Base-by-base conservation (phyloP, 1,140 invertebrate genomes). In the Aleiodes sp. region DNA sequence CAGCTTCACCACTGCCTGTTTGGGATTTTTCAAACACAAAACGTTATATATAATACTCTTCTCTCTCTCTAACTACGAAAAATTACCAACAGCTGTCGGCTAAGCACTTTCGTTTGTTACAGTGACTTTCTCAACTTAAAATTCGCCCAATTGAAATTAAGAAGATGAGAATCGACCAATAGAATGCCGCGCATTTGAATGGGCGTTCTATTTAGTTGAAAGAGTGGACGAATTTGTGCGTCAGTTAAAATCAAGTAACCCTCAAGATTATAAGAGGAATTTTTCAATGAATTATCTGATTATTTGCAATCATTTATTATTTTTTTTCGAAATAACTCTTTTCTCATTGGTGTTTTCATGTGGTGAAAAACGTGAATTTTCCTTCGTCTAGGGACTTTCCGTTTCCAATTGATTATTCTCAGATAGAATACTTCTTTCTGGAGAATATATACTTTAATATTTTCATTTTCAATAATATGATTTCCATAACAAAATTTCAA, bases 111-210 rank as follows among this genome's bases (percentile, higher is more conserved):
- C 39, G 21, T 52, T 46, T 21, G 46, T 52, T 52, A 24, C 10
- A 3, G 14, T 21, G 21, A 9, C 21, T n/a, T 12, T 14, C n/a
- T 59, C 8, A 26, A 31, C 26, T 59, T 59, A 26, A 59, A 59
- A n/a, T 1, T 59, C 28, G 56, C 14, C 56, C 56, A 59, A 59
- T 59, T 59, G 56, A 31, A 59, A 2, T 21, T 0, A 12, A n/a
- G 24, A 29, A 31, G 29, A 59, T 59, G 46, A 52, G 46, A 52
- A 52, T 52, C 46, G 46, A 12, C 46, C 46, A 52, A 52, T 52
- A 21, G 21, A 8, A 52, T 9, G 10, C 4, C 19, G 26, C 6
- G 9, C 1, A 52, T 52, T 52, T 24, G 21, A 52, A 52, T 24
- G 46, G 46, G 46, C 19, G 46, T n/a, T n/a, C n/a, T 43, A n/a